Evolutionary conservation across 2,888 invertebrate species (phyloP).

Genomic region (Salticus scenicus): DNA sequence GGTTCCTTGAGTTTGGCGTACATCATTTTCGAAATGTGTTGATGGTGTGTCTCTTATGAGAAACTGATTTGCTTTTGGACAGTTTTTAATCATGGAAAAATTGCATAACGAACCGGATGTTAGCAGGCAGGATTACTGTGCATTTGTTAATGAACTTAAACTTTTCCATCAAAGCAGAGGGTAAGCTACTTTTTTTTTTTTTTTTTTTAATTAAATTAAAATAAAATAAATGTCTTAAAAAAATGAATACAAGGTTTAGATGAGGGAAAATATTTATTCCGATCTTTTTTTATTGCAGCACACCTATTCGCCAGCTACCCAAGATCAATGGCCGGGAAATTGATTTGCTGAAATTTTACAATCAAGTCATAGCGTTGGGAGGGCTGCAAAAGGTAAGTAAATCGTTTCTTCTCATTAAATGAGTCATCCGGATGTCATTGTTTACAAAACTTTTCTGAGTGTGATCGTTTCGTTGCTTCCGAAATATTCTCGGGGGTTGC

Average conservation of each 20-base stretch:
- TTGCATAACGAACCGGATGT: slow-evolving; percentile 83
- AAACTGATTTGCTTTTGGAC: not conserved
- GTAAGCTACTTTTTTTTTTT: too few species aligned
- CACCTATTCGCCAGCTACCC: slow-evolving; percentile 83
- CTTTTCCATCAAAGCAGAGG: slow-evolving; percentile 94
- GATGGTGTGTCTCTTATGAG: slow-evolving; percentile 25
- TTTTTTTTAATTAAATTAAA: too few species aligned
- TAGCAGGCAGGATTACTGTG: slow-evolving; percentile 86
- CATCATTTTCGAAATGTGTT: slow-evolving; percentile 22
- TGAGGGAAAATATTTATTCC: not conserved
- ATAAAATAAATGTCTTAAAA: not conserved
- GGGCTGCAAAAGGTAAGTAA: slow-evolving; percentile 92
- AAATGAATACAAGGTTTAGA: not conserved
- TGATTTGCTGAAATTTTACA: slow-evolving; percentile 93
- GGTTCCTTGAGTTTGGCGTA: slow-evolving; percentile 16
- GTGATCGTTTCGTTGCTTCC: slow-evolving; percentile 26
- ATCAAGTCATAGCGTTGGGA: slow-evolving; percentile 91
- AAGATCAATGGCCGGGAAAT: slow-evolving; percentile 92
- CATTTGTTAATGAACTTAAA: slow-evolving; percentile 88
- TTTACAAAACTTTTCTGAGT: not conserved
- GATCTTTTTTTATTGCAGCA: slow-evolving; percentile 77
- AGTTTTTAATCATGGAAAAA: slow-evolving; percentile 68
- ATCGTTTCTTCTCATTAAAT: not conserved
- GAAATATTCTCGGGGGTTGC: slow-evolving; percentile 40
- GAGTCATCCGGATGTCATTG: not conserved